Evolutionary conservation across 1,140 invertebrate species (phyloP).

Genomic region (Dendroctonus ponderosae): DNA sequence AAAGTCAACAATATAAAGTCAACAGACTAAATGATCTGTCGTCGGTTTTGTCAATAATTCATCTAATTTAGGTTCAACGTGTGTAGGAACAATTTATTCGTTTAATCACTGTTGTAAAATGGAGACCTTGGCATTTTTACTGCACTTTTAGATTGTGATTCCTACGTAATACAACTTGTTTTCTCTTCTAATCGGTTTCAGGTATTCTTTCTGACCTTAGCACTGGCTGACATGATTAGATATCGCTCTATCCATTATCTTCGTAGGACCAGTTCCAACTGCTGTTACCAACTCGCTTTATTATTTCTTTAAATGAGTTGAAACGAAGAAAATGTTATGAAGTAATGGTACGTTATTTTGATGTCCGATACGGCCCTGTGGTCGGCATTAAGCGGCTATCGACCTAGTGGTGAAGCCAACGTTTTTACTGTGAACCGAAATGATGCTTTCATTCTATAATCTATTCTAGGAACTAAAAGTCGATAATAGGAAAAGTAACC

Average conservation of each 20-base stretch:
- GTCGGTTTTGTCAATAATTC: slow-evolving; percentile 16
- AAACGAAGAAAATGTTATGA: too few relatives aligned
- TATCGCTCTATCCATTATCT: too few relatives aligned
- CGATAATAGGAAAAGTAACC: slow-evolving; percentile 16
- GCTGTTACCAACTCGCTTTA: too few relatives aligned
- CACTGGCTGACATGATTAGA: too few relatives aligned
- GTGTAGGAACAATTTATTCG: slow-evolving; percentile 16
- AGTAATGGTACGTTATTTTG: too few relatives aligned
- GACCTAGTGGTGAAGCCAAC: slow-evolving; percentile 12
- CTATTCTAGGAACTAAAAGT: slow-evolving; percentile 22
- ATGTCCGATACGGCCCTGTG: not conserved
- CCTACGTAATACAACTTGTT: not conserved
- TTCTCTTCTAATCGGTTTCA: too few relatives aligned
- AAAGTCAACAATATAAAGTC: slow-evolving; percentile 7
- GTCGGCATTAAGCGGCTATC: slow-evolving; percentile 16
- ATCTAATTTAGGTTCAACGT: slow-evolving; percentile 16
- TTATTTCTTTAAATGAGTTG: too few relatives aligned
- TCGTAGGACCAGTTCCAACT: too few relatives aligned
- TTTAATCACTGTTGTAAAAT: slow-evolving; percentile 16
- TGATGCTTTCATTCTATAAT: slow-evolving; percentile 20
- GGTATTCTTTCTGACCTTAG: too few relatives aligned
- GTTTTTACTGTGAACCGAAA: slow-evolving; percentile 27
- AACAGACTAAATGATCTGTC: slow-evolving; percentile 13
- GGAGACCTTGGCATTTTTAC: slow-evolving; percentile 20
- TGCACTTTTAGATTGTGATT: slow-evolving; percentile 6